phyloP scores from a whole-genome alignment of 2,888 invertebrate species.

The Pachliopta kotzebuea region DNA sequence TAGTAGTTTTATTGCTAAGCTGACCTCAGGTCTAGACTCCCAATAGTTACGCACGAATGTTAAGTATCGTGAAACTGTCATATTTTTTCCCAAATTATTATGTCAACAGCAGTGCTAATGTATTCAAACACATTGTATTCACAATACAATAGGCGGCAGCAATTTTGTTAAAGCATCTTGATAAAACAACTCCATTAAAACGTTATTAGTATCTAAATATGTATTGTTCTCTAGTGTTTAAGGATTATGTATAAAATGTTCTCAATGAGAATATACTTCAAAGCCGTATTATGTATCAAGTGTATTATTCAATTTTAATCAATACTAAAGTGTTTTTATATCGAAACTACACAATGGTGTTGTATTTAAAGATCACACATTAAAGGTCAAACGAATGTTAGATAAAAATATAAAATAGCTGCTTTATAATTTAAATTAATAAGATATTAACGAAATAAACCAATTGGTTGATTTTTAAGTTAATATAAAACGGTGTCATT shows the following conservation, averaged over 20 bases:
- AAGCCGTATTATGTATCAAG: too few relatives aligned
- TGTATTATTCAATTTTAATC: too few relatives aligned
- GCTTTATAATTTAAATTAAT: slow-evolving; percentile 10
- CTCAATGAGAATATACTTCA: not conserved
- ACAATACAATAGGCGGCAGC: slow-evolving; percentile 2
- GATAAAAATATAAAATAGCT: not conserved
- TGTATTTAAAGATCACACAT: not conserved
- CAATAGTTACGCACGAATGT: slow-evolving; percentile 22
- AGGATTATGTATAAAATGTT: not conserved
- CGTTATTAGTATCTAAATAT: not conserved
- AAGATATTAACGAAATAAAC: slow-evolving; percentile 17
- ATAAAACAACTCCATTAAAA: slow-evolving; percentile 2
- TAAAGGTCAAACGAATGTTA: not conserved
- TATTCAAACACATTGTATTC: not conserved
- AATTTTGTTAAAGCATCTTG: not conserved
- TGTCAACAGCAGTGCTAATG: not conserved
- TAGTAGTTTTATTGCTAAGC: slow-evolving; percentile 42
- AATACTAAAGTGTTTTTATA: too few relatives aligned
- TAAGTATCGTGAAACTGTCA: not conserved
- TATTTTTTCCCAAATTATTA: not conserved
- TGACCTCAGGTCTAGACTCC: slow-evolving; percentile 46
- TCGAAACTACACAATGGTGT: too few relatives aligned
- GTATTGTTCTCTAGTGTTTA: not conserved
- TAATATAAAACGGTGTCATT: slow-evolving; percentile 30
- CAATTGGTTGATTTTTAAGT: slow-evolving; percentile 14